Conservation (phyloP, 2,888 invertebrate genomes). For the Trichogramma dendrolimi region DNA sequence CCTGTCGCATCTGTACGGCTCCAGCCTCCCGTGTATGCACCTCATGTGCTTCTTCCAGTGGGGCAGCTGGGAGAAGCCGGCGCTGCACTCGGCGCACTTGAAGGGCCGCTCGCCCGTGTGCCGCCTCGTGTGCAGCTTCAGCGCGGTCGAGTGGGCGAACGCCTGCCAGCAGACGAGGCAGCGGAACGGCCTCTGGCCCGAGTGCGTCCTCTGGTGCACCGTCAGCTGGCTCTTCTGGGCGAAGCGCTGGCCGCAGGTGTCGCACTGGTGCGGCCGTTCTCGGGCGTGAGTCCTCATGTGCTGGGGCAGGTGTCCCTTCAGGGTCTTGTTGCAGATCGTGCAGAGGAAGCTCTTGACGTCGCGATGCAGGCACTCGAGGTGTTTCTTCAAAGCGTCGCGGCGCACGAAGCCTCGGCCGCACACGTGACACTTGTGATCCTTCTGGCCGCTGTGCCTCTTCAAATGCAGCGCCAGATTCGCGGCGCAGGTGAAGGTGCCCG, state of each 20-base stretch:
- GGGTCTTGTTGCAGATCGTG: constrained; percentile 73
- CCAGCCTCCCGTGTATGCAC: constrained; percentile 74
- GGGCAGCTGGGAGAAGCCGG: constrained; percentile 76
- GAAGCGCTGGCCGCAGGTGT: constrained; percentile 73
- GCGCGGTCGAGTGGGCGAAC: constrained; percentile 80
- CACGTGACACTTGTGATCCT: constrained; percentile 73
- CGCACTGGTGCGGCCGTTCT: constrained; percentile 73
- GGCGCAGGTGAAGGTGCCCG: constrained; percentile 63
- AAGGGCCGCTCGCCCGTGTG: constrained; percentile 87
- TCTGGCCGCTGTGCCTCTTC: constrained; percentile 67
- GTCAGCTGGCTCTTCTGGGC: constrained; percentile 80
- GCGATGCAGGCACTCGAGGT: constrained; percentile 71
- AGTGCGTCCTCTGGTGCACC: constrained; percentile 80
- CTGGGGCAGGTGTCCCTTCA: constrained; percentile 77
- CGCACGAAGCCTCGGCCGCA: constrained; percentile 76
- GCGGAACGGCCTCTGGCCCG: constrained; percentile 76
- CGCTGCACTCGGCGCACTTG: constrained; percentile 60
- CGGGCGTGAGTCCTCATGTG: constrained; percentile 79
- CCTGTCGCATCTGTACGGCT: constrained; percentile 72
- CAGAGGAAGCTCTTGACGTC: constrained; percentile 74
- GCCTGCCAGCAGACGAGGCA: constrained; percentile 76
- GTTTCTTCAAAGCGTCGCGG: constrained; percentile 70
- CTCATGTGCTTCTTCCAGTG: constrained; percentile 86
- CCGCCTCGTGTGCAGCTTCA: constrained; percentile 76
- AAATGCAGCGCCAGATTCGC: constrained; percentile 53